phyloP scores from a whole-genome alignment of 2,797 vertebrate species.

The Vireo griseus region DNA sequence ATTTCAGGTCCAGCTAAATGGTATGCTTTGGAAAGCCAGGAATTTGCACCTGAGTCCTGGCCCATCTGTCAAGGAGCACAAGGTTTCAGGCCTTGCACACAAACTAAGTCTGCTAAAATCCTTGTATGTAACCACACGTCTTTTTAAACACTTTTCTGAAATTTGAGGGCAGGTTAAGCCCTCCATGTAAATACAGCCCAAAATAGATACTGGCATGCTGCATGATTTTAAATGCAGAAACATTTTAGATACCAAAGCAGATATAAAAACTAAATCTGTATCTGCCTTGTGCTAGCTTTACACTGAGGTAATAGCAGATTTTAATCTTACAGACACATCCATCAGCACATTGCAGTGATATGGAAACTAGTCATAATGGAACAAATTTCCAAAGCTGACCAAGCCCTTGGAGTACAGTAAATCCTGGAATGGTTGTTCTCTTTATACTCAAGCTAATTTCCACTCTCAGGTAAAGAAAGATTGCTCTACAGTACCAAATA shows the following conservation, averaged over 20 bases:
- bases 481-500: neutral
- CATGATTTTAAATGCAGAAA: slow-evolving; percentile 18
- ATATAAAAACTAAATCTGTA: neutral
- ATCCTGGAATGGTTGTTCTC: neutral
- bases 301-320: slow-evolving; percentile 11
- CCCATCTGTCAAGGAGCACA: neutral
- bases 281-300: neutral
- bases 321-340: neutral
- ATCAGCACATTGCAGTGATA: neutral
- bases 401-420: slow-evolving; percentile 8
- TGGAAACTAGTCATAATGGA: neutral
- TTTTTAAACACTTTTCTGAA: neutral
- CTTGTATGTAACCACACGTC: neutral
- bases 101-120: neutral
- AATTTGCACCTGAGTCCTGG: neutral
- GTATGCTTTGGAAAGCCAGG: neutral
- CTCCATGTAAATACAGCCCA: neutral
- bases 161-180: neutral
- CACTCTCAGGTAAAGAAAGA: slow-evolving; percentile 13
- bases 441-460: slow-evolving; percentile 19
- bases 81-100: neutral
- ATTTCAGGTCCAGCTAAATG: neutral
- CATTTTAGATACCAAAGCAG: neutral
- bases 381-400: slow-evolving; percentile 18
- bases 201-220: neutral